Conservation (phyloP, 2,113 vertebrate genomes). For the Crotalus tigris region DNA sequence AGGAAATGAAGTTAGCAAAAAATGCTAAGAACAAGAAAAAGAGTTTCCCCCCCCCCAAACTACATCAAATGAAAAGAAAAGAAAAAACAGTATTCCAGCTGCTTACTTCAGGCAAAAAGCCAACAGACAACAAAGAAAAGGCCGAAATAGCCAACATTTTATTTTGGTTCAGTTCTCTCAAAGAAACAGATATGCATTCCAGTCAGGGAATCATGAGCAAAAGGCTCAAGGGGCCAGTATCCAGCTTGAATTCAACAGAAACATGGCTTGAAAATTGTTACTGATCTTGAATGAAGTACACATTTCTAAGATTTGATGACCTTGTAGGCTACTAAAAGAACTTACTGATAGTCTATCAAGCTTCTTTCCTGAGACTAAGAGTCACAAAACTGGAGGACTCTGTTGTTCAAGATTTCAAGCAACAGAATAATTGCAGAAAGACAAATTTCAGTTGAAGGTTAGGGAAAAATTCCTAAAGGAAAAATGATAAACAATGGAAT, state of each 20-base stretch:
- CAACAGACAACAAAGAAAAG: neutral
- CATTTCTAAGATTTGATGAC: neutral
- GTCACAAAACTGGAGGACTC: neutral
- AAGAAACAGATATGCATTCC: neutral
- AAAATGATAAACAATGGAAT: neutral
- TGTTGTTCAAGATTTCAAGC: neutral
- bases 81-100: neutral
- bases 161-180: neutral
- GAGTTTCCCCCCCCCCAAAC: accelerated
- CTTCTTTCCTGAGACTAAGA: neutral
- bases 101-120: neutral
- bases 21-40: neutral
- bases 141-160: neutral
- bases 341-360: neutral
- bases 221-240: neutral
- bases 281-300: neutral
- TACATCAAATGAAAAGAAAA: neutral
- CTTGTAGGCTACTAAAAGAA: neutral
- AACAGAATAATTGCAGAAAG: neutral
- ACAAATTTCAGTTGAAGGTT: neutral
- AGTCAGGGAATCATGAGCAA: neutral
- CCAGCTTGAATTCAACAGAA: neutral
- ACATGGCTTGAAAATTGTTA: neutral
- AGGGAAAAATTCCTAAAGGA: neutral
- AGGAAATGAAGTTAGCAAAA: neutral